Base-by-base conservation (phyloP, 1,140 invertebrate genomes). In the Drosophila mojavensis region DNA sequence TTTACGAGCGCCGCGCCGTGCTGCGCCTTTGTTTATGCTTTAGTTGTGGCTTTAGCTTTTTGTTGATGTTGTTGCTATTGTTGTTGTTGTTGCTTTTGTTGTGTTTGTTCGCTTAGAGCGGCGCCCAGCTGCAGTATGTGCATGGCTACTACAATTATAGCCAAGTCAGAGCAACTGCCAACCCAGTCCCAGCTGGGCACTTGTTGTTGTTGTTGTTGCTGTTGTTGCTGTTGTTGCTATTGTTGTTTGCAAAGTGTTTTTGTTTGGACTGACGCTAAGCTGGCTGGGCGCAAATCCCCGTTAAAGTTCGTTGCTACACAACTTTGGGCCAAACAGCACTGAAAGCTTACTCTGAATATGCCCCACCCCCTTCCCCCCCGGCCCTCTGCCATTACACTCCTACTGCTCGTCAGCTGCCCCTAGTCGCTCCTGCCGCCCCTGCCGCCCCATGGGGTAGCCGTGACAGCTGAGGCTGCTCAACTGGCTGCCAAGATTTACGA, bases 1-100 rank as follows among this genome's bases (percentile, higher is more conserved):
- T 88, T 89, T 88, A 88, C 79, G 84, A 83, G 68, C 73, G 76
- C 69, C 36, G 83, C 78, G 60, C 55, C 68, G 59, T 72, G 66
- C 60, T 66, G 63, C 66, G 72, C 79, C 83, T 88, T 88, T 86
- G 79, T 81, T 85, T 56, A 70, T 56, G 55, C 55, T 61, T 64
- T 55, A 62, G 53, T 70, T 75, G 30, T 50, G 45, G 39, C 39
- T 39, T 48, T 33, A 36, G 56, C 75, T 48, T 61, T 58, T 30
- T 30, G 5, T 30, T 30, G 5, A 3, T 30, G 5, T 30, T 30
- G 28, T 30, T 30, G 28, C 5, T 30, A 3, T 55, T 59, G 54
- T 26, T 53, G 20, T 26, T 60, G 26, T 30, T 30, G 28, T 5
- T 30, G 28, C 5, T 30, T 2, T 60, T 59, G 54, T 26, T 53